Evolutionary conservation across 2,113 vertebrate species (phyloP).

Genomic region (Nothobranchius kuhntae): DNA sequence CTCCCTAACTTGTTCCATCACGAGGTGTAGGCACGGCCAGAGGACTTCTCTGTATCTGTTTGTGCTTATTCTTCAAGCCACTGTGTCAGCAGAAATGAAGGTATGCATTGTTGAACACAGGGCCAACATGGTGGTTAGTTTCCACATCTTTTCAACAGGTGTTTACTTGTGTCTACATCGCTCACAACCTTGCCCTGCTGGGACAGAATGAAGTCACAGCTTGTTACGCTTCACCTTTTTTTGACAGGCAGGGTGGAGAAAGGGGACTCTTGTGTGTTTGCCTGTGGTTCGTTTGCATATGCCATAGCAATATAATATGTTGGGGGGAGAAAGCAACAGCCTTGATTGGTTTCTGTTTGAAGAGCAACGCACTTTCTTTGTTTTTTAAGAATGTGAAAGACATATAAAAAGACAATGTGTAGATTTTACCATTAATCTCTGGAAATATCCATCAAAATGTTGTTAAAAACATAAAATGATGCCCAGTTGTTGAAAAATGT

Average conservation of each 20-base stretch:
- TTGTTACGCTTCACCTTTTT: constrained; percentile 43
- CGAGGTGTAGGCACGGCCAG: constrained; percentile 45
- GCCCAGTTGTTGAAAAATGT: too few species aligned
- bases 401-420: too few species aligned
- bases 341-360: constrained; percentile 77
- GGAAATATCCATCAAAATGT: too few species aligned
- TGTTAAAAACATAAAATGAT: too few species aligned
- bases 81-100: constrained; percentile 60
- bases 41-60: constrained; percentile 38
- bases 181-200: constrained; percentile 59
- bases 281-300: constrained; percentile 72
- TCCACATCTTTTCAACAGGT: constrained; percentile 76
- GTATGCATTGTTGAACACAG: constrained; percentile 74
- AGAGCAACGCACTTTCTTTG: constrained; percentile 72
- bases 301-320: constrained; percentile 72
- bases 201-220: constrained; percentile 50
- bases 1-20: constrained; percentile 72
- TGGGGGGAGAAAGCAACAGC: constrained; percentile 72
- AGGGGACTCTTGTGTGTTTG: constrained; percentile 61
- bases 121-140: constrained; percentile 68
- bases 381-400: constrained; percentile 53
- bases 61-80: constrained; percentile 49
- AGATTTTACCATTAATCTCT: too few species aligned
- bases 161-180: constrained; percentile 71
- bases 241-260: constrained; percentile 43